Conservation (phyloP, 2,888 invertebrate genomes). For the Willowsia nigromaculata region DNA sequence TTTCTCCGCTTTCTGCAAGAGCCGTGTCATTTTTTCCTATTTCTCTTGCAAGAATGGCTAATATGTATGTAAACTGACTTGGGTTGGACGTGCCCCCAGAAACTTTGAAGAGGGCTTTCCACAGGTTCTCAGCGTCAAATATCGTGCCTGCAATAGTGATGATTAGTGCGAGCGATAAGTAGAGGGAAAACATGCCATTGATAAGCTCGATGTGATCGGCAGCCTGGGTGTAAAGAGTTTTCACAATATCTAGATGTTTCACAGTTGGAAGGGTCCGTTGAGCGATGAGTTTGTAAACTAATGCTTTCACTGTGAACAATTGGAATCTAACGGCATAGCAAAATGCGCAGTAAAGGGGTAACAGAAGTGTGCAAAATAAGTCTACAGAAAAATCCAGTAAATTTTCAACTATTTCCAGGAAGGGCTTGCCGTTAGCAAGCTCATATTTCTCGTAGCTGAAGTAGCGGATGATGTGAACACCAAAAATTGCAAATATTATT, state of each 20-base stretch:
- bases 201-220: conserved; percentile 67
- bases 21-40: not conserved
- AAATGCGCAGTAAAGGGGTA: conserved; percentile 72
- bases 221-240: conserved; percentile 69
- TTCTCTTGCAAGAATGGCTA: not conserved
- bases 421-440: not conserved
- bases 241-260: conserved; percentile 62
- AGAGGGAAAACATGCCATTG: conserved; percentile 68
- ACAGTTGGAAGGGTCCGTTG: conserved; percentile 38
- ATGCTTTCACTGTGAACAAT: conserved; percentile 53
- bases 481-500: conserved; percentile 49
- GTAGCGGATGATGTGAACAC: conserved; percentile 55
- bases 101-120: not conserved
- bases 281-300: conserved; percentile 60
- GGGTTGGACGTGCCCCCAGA: not conserved
- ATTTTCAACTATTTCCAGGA: not conserved
- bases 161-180: conserved; percentile 63
- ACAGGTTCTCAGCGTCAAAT: conserved; percentile 1
- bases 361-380: conserved; percentile 45
- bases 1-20: not conserved
- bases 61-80: not conserved
- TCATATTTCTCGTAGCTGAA: conserved; percentile 48
- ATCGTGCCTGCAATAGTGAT: conserved; percentile 21
- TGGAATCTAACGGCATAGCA: conserved; percentile 71
- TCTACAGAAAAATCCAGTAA: not conserved